A percentile compares a stretch with the other conserved stretches of the same genome.
Conservation (phyloP, 2,113 vertebrate species). For the Anguilla japonica region DNA sequence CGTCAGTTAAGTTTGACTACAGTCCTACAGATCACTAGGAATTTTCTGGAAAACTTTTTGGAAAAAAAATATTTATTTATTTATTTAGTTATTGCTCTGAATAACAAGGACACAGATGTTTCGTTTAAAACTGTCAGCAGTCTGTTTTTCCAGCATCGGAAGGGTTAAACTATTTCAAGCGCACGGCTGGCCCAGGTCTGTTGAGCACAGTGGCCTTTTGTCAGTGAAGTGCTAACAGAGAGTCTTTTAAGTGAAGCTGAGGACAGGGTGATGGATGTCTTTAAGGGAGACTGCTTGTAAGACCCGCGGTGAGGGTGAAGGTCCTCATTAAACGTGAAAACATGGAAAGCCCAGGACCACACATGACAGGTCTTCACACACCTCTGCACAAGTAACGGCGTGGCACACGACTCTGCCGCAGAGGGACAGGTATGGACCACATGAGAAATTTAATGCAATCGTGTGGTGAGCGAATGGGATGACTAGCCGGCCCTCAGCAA, state of each 20-base stretch:
- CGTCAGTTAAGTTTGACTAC: too few relatives aligned
- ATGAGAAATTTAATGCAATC: not conserved
- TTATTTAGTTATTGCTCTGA: too few relatives aligned
- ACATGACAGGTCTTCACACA: not conserved
- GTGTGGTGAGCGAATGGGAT: not conserved
- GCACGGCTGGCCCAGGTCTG: not conserved
- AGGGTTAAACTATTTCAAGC: not conserved
- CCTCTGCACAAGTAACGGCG: not conserved
- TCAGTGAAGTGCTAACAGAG: not conserved
- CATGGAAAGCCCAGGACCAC: not conserved
- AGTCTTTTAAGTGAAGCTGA: not conserved
- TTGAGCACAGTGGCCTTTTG: not conserved
- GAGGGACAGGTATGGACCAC: not conserved
- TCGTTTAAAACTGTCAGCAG: too few relatives aligned
- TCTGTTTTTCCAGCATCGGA: too few relatives aligned
- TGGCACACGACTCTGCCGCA: not conserved
- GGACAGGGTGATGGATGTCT: not conserved
- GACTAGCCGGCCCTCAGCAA: not conserved
- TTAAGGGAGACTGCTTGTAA: not conserved
- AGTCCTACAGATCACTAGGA: too few relatives aligned
- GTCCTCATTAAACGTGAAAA: not conserved
- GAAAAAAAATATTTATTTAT: too few relatives aligned
- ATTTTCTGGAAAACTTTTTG: too few relatives aligned
- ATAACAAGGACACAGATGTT: too few relatives aligned
- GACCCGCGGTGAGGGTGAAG: not conserved